A percentile compares a stretch with the other conserved stretches of the same genome.
These are phyloP conservation scores for Dioctria linearis DNA, from an alignment of 2,888 invertebrate genomes.

Conservation along the genomic window DNA sequence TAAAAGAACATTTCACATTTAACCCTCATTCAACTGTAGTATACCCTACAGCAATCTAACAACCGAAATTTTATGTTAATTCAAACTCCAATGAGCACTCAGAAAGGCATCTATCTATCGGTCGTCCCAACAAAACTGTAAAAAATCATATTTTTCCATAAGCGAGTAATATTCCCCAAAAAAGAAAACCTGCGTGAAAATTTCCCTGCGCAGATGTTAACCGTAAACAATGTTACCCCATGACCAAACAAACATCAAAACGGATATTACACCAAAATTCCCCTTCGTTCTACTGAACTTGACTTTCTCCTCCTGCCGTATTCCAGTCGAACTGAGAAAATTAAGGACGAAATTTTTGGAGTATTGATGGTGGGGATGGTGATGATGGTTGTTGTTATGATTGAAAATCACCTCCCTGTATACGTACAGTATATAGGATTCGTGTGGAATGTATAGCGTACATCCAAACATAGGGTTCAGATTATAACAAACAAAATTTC, in stretches of 20 bases:
- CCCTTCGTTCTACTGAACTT: slow-evolving; percentile 44
- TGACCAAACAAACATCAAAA: background rate
- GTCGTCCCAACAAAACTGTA: too few species aligned
- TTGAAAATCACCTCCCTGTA: slow-evolving; percentile 53
- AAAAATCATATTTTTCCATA: too few species aligned
- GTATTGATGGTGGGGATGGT: slow-evolving; percentile 7
- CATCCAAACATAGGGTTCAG: slow-evolving; percentile 9
- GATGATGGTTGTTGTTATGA: slow-evolving; percentile 48
- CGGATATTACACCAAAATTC: background rate
- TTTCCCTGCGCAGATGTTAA: slow-evolving; percentile 46
- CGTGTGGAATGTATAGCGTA: background rate
- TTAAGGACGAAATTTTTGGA: slow-evolving; percentile 15
- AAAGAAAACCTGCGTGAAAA: slow-evolving; percentile 52
- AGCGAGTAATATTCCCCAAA: too few species aligned
- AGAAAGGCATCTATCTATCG: too few species aligned
- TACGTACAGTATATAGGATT: too few species aligned
- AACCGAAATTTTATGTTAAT: too few species aligned
- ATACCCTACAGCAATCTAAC: too few species aligned
- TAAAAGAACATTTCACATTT: too few species aligned
- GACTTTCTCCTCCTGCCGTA: slow-evolving; percentile 40
- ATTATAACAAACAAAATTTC: slow-evolving; percentile 32
- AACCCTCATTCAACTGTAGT: too few species aligned
- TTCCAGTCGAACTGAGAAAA: slow-evolving; percentile 16
- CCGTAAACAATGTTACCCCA: slow-evolving; percentile 57
- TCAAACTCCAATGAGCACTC: too few species aligned